Base-by-base conservation (phyloP, 1,140 invertebrate genomes). In the Anoplolepis gracilipes region DNA sequence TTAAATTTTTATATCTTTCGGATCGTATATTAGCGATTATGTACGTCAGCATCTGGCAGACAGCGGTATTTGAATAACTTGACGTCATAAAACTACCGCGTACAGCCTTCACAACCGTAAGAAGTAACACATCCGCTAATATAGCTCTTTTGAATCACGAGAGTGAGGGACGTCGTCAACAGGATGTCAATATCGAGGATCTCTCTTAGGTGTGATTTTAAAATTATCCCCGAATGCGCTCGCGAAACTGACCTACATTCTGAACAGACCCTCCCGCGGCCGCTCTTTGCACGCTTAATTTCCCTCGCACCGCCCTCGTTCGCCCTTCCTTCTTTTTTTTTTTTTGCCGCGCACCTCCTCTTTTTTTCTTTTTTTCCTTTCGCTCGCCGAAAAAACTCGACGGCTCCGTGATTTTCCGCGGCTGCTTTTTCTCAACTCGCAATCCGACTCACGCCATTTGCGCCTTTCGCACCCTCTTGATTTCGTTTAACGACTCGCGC, bases 211-310 rank as follows among this genome's bases (percentile, higher is more conserved):
- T 70, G 55, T 42, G 53, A 77, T 70, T 81, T 85, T 81, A 81
- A 85, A 85, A 81, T 81, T 81, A 85, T 78, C 84, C 49, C 84
- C 65, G 70, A 76, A 84, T 70, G 85, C 85, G 79, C 55, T 73
- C 46, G 42, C 85, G 88, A 87, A 89, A 89, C 85, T 90, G 88
- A 90, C 88, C 88, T 87, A 89, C 57, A 89, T 89, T 62, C 46
- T 49, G 46, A 46, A 3, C 72, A 39, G 55, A 79, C 81, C 84
- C 82, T 81, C 30, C 33, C 65, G 64, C 46, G 49, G 53, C 11
- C 22, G 64, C 33, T 79, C 39, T 25, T 69, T 25, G 84, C 76
- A 81, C 85, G 70, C 64, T 87, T 64, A 87, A 84, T 85, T 85
- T 87, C 85, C 49, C 39, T 79, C 81, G 77, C 55, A 49, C 46